Percentiles rank a stretch among this genome's conserved stretches.
Evolutionary conservation across 1,140 invertebrate species (phyloP).

Genomic region (Dinothrombium tinctorium): DNA sequence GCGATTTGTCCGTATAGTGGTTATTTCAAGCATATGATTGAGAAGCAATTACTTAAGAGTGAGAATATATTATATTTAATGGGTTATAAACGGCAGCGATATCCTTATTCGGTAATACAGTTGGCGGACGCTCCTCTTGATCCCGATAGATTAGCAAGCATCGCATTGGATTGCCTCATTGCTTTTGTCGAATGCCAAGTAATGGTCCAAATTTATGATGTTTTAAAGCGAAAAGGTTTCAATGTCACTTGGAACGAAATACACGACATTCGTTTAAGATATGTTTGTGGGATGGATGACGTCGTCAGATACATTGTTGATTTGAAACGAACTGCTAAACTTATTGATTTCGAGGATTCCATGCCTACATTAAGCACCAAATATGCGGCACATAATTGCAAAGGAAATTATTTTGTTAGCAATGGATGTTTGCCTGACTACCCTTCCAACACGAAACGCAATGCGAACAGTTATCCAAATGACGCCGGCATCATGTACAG

Average conservation of each 20-base stretch:
- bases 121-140: conserved; percentile 44
- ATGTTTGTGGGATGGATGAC: conserved; percentile 31
- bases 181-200: conserved; percentile 65
- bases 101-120: conserved; percentile 27
- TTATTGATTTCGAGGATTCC: not conserved
- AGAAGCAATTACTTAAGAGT: conserved; percentile 44
- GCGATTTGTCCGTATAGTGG: conserved; percentile 37
- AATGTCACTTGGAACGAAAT: conserved; percentile 34
- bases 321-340: conserved; percentile 4
- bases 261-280: conserved; percentile 34
- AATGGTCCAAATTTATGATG: conserved; percentile 29
- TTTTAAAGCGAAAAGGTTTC: not conserved
- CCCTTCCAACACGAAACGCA: not conserved
- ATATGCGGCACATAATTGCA: not conserved
- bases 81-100: conserved; percentile 39
- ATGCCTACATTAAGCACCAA: not conserved
- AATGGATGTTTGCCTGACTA: not conserved
- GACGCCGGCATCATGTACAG: too few relatives aligned
- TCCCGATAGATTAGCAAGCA: conserved; percentile 45
- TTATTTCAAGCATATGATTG: conserved; percentile 60
- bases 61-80: conserved; percentile 48
- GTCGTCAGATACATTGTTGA: conserved; percentile 10
- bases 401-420: not conserved
- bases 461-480: not conserved
- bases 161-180: conserved; percentile 57